Base-by-base conservation (phyloP, 37 sponge, comb jelly and placozoan species). In the Cladorhizidae sp. region DNA sequence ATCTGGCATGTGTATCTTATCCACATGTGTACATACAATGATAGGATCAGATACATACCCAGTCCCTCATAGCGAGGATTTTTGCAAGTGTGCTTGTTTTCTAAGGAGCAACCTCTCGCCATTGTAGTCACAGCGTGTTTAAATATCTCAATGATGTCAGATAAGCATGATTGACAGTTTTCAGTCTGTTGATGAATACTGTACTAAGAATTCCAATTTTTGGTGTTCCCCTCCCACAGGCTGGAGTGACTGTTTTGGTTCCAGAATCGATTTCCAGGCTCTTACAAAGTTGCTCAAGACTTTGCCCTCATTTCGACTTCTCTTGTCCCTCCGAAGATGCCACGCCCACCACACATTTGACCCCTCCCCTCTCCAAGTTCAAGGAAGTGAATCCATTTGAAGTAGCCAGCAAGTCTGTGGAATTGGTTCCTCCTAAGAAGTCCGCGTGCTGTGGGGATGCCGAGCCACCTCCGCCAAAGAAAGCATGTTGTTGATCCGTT, bases 251-350 rank as follows among this genome's bases (percentile, higher is more conserved):
- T 59, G 61, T 59, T 59, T 23, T 72, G 31, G 51, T 85, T 39
- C 67, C 82, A 2, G 70, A 72, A 56, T 85, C 85, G 2, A 57
- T 78, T 0, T 64, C 81, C 38, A 0, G 33, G 9, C 42, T 84
- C 3, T 50, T 89, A 3, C 58, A 51, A 74, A 12, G 11, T 42
- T 83, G 63, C 41, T 37, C 74, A 18, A 50, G 90, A 62, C 54
- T 80, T 23, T 75, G 70, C 35, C 65, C 76, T 57, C 90, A 89
- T 37, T 89, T 89, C 75, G 49, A 68, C 33, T 41, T 83, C 74
- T n/a, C 65, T 12, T 68, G 23, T 25, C 61, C 37, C 8, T 33
- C 37, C 51, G 36, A 21, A 35, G 21, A 7, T 17, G 36, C 11
- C 8, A 50, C 1, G 23, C 37, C 2, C 8, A 40, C n/a, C 72